These are phyloP conservation scores for Ophion costatus DNA, from an alignment of 2,888 invertebrate genomes.

Conservation along the genomic window DNA sequence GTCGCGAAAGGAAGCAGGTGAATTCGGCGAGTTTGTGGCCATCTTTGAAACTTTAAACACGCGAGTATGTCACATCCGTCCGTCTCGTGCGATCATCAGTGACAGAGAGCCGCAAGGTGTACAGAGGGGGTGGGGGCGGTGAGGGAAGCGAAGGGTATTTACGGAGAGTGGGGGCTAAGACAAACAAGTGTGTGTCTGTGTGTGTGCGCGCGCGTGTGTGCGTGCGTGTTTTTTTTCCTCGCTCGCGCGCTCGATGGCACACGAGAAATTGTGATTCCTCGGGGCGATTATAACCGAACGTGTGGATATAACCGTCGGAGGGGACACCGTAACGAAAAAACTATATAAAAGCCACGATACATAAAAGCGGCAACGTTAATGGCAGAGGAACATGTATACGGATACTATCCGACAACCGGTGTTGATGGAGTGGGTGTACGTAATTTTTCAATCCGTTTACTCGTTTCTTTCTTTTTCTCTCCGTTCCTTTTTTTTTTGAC, in stretches of 20 bases:
- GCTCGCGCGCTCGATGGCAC: constrained; percentile 76
- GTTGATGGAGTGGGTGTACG: constrained; percentile 81
- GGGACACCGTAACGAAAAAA: constrained; percentile 45
- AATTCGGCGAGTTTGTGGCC: constrained; percentile 70
- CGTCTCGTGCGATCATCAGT: constrained; percentile 73
- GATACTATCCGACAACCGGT: constrained; percentile 81
- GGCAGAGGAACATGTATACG: constrained; percentile 83
- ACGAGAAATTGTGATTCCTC: constrained; percentile 78
- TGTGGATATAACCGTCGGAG: constrained; percentile 40
- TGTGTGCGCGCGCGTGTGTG: constrained; percentile 17
- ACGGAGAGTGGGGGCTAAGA: constrained; percentile 79
- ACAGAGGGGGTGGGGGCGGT: constrained; percentile 2
- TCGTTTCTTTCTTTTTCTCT: constrained; percentile 55
- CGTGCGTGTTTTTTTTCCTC: constrained; percentile 71
- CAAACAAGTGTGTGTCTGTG: constrained; percentile 76
- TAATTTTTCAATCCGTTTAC: constrained; percentile 72
- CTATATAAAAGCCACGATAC: constrained; percentile 39
- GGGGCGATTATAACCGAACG: constrained; percentile 58
- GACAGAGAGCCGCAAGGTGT: constrained; percentile 36
- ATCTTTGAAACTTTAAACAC: constrained; percentile 75
- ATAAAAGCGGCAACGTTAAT: constrained; percentile 77
- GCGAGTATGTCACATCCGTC: constrained; percentile 81
- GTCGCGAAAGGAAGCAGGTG: constrained; percentile 70
- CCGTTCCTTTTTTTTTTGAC: constrained; percentile 73
- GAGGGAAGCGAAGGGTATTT: constrained; percentile 41